These are phyloP conservation scores for Muscicapa comitata DNA, from an alignment of 2,797 vertebrate genomes.

Conservation along the genomic window DNA sequence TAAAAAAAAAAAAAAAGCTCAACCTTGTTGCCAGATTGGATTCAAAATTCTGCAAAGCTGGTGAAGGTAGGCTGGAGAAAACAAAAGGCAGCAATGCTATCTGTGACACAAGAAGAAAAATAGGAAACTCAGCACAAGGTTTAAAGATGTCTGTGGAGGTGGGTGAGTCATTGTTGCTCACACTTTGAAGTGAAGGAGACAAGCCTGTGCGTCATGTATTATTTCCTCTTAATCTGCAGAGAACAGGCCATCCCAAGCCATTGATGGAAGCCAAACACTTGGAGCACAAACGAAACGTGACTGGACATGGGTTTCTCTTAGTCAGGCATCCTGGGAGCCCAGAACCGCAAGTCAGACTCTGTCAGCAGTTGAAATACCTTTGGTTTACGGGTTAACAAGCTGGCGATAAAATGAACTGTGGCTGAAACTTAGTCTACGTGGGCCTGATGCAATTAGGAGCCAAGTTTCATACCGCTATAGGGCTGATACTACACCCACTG, in stretches of 20 bases:
- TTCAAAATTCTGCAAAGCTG: slow-evolving; percentile 41
- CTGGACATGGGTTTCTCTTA: slow-evolving; percentile 60
- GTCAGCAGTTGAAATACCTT: slow-evolving; percentile 45
- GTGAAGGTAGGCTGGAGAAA: slow-evolving; percentile 41
- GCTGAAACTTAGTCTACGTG: slow-evolving; percentile 53
- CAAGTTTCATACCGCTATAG: slow-evolving; percentile 67
- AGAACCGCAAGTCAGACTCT: slow-evolving; percentile 34
- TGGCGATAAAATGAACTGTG: slow-evolving; percentile 42
- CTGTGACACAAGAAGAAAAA: slow-evolving; percentile 41
- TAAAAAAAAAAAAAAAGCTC: slow-evolving; percentile 1
- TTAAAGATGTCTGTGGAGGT: slow-evolving; percentile 63
- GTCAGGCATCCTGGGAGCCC: slow-evolving; percentile 48
- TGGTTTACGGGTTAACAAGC: slow-evolving; percentile 47
- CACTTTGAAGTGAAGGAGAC: slow-evolving; percentile 58
- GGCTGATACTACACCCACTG: slow-evolving; percentile 68
- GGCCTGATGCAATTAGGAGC: slow-evolving; percentile 35
- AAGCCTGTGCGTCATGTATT: slow-evolving; percentile 22
- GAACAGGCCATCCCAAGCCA: slow-evolving; percentile 33
- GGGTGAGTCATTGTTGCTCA: slow-evolving; percentile 69
- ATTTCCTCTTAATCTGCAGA: slow-evolving; percentile 60
- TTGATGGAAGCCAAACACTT: slow-evolving; percentile 37
- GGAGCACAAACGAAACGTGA: slow-evolving; percentile 31
- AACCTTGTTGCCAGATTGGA: slow-evolving; percentile 36
- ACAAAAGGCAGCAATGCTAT: slow-evolving; percentile 57
- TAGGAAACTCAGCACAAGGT: slow-evolving; percentile 49